Evolutionary conservation across 2,888 invertebrate genomes (phyloP).

Genomic region (Tuta absoluta): DNA sequence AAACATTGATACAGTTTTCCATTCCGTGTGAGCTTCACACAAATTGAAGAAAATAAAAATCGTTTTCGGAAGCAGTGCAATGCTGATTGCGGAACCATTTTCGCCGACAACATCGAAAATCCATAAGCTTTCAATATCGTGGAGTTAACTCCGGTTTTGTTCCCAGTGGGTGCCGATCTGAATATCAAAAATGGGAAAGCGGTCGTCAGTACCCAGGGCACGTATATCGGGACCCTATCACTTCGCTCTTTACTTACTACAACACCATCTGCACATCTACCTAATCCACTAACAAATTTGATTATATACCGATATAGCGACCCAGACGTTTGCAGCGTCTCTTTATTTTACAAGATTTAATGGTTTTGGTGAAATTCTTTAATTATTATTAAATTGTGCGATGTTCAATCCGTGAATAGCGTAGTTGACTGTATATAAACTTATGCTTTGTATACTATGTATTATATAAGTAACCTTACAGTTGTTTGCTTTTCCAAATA

Average conservation of each 20-base stretch:
- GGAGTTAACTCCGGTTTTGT: slow-evolving; percentile 78
- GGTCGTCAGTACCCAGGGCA: slow-evolving; percentile 77
- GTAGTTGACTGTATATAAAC: too few species aligned
- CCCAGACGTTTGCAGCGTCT: background rate
- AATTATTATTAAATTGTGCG: background rate
- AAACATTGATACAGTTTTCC: background rate
- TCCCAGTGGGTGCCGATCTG: slow-evolving; percentile 77
- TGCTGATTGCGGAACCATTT: slow-evolving; percentile 64
- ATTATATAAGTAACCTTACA: too few species aligned
- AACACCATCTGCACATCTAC: slow-evolving; percentile 78
- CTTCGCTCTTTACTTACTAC: slow-evolving; percentile 79
- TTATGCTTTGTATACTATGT: too few species aligned
- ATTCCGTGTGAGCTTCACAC: background rate
- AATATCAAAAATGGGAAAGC: slow-evolving; percentile 80
- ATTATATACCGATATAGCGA: slow-evolving; percentile 13
- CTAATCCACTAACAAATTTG: slow-evolving; percentile 78
- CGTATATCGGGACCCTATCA: slow-evolving; percentile 80
- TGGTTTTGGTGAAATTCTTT: background rate
- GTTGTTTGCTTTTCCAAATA: too few species aligned
- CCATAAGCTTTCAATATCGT: slow-evolving; percentile 80
- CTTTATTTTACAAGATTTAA: background rate
- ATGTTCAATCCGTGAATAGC: background rate
- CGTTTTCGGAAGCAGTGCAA: slow-evolving; percentile 34
- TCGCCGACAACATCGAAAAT: slow-evolving; percentile 73
- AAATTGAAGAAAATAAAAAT: slow-evolving; percentile 19